Percentiles rank a stretch among this genome's conserved stretches.
phyloP scores from a whole-genome alignment of 2,113 vertebrate species.

The Melanerpes formicivorus region DNA sequence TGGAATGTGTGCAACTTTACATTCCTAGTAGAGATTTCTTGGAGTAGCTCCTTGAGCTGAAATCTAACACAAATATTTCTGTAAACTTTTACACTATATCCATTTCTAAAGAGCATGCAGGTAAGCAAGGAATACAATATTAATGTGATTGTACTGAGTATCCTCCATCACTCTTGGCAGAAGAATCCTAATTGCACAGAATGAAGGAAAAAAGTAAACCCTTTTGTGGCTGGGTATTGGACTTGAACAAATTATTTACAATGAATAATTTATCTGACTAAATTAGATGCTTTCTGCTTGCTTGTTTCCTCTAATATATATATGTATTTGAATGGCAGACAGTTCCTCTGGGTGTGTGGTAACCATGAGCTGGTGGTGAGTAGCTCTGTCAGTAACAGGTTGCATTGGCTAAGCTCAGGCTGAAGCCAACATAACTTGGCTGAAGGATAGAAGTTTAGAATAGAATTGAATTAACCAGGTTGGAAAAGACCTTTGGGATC shows the following conservation, averaged over 20 bases:
- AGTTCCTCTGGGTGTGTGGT: neutral
- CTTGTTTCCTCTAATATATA: neutral
- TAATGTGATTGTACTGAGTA: neutral
- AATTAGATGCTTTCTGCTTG: slow-evolving; percentile 22
- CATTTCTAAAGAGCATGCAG: neutral
- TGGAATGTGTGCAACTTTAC: neutral
- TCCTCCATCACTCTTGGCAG: neutral
- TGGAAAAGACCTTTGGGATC: too few species aligned
- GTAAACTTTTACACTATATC: neutral
- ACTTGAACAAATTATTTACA: slow-evolving; percentile 35
- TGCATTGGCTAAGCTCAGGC: neutral
- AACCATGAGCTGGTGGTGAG: neutral
- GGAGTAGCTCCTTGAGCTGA: neutral
- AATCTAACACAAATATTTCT: neutral
- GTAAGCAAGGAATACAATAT: neutral
- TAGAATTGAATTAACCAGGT: too few species aligned
- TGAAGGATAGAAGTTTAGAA: neutral
- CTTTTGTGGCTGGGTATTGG: neutral
- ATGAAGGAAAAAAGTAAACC: neutral
- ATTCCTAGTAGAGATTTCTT: neutral
- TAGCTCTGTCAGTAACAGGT: neutral
- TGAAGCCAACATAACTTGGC: neutral
- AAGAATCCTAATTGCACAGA: neutral
- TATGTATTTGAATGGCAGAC: neutral
- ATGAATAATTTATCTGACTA: slow-evolving; percentile 44